Conservation (phyloP, 2,797 vertebrate genomes). For the Vireo griseus region DNA sequence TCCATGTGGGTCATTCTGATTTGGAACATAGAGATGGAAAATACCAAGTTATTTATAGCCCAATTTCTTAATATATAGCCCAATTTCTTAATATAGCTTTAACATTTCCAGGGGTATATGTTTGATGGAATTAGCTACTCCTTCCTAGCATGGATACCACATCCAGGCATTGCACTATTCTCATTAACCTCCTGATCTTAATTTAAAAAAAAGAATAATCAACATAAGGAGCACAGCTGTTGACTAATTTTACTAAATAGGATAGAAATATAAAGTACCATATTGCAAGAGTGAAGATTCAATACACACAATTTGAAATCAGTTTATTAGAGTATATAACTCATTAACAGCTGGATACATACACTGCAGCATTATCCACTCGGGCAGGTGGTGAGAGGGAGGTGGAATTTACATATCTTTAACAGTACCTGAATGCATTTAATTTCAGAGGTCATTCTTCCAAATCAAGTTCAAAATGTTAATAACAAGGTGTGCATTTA, state of each 20-base stretch:
- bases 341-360: conserved; percentile 47
- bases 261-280: conserved; percentile 54
- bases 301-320: conserved; percentile 48
- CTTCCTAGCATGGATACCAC: not conserved
- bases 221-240: conserved; percentile 62
- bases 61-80: conserved; percentile 32
- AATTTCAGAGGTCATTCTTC: conserved; percentile 66
- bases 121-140: conserved; percentile 42
- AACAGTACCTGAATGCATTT: conserved; percentile 72
- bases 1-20: conserved; percentile 33
- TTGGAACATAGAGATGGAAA: not conserved
- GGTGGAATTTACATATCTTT: conserved; percentile 71
- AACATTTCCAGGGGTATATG: conserved; percentile 10
- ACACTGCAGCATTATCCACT: not conserved
- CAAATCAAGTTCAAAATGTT: conserved; percentile 90
- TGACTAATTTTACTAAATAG: conserved; percentile 71
- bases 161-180: conserved; percentile 14
- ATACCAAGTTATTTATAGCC: conserved; percentile 47
- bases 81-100: conserved; percentile 40
- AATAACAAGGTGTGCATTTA: conserved; percentile 77
- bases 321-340: conserved; percentile 49
- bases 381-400: conserved; percentile 29
- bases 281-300: conserved; percentile 54
- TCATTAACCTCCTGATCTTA: conserved; percentile 65
- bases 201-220: conserved; percentile 23